Evolutionary conservation across 2,113 vertebrate genomes (phyloP).

Genomic region (Hippolais icterina): DNA sequence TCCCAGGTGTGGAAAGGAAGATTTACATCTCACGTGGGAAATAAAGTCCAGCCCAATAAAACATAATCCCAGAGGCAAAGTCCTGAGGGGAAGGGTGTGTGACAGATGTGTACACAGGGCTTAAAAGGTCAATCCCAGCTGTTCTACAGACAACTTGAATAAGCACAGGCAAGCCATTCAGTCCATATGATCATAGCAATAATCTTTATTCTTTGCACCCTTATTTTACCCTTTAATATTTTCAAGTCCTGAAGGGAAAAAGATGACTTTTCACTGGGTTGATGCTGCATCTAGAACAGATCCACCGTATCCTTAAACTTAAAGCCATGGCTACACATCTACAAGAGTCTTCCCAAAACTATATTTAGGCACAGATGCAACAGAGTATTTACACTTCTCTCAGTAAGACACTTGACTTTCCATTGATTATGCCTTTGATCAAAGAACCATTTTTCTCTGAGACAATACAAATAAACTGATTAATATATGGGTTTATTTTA

Average conservation of each 20-base stretch:
- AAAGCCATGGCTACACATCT: neutral
- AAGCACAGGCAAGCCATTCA: neutral
- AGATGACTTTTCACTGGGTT: neutral
- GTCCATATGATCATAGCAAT: rapidly evolving
- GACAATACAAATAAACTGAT: conserved; percentile 6
- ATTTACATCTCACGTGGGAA: neutral
- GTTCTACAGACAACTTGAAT: neutral
- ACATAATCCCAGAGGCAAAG: neutral
- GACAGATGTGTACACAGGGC: neutral
- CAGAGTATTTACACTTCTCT: neutral
- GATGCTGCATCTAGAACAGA: neutral
- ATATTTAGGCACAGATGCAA: neutral
- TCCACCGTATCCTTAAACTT: neutral
- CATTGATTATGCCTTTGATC: neutral
- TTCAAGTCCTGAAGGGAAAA: neutral
- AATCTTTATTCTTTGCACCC: neutral
- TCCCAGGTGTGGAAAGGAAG: neutral
- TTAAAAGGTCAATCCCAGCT: neutral
- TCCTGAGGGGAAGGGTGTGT: neutral
- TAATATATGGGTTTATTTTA: neutral
- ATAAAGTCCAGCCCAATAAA: neutral
- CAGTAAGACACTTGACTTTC: neutral
- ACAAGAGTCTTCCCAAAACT: neutral
- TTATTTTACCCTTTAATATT: neutral
- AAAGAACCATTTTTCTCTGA: neutral